phyloP scores from a whole-genome alignment of 2,797 vertebrate genomes.

The Rhodeus uyekii region DNA sequence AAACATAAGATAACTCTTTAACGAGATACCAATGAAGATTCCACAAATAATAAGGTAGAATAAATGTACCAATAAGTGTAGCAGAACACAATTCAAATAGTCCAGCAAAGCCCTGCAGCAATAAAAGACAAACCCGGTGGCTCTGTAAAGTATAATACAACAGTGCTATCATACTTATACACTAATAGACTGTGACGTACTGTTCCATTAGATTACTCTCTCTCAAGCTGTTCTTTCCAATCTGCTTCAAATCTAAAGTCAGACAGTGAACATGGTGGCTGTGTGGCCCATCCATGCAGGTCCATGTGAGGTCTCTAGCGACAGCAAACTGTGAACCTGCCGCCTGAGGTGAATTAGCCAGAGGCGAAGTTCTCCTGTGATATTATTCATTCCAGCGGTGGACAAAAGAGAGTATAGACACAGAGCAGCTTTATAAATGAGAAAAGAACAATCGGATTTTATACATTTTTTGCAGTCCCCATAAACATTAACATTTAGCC shows the following conservation, averaged over 20 bases:
- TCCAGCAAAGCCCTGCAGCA: slow-evolving; percentile 9
- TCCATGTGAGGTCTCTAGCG: background rate
- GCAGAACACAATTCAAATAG: slow-evolving; percentile 20
- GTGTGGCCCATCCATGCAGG: background rate
- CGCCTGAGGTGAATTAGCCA: slow-evolving; percentile 25
- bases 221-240: slow-evolving; percentile 35
- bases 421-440: slow-evolving; percentile 1
- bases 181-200: slow-evolving; percentile 23
- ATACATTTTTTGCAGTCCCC: background rate
- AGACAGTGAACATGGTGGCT: slow-evolving; percentile 5
- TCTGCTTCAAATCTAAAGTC: slow-evolving; percentile 33
- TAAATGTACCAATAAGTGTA: slow-evolving; percentile 8
- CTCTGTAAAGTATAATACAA: background rate
- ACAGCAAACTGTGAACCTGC: slow-evolving; percentile 35
- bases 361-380: background rate
- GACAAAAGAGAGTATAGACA: background rate
- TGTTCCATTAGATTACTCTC: slow-evolving; percentile 26
- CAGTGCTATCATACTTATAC: background rate
- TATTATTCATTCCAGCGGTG: slow-evolving; percentile 19
- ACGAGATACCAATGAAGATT: slow-evolving; percentile 4
- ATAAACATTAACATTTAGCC: background rate
- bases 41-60: slow-evolving; percentile 28
- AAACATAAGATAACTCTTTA: slow-evolving; percentile 8
- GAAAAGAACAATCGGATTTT: background rate
- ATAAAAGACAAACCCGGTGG: background rate